Base-by-base conservation (phyloP, 2,888 invertebrate species). In the Cantharis rufa region DNA sequence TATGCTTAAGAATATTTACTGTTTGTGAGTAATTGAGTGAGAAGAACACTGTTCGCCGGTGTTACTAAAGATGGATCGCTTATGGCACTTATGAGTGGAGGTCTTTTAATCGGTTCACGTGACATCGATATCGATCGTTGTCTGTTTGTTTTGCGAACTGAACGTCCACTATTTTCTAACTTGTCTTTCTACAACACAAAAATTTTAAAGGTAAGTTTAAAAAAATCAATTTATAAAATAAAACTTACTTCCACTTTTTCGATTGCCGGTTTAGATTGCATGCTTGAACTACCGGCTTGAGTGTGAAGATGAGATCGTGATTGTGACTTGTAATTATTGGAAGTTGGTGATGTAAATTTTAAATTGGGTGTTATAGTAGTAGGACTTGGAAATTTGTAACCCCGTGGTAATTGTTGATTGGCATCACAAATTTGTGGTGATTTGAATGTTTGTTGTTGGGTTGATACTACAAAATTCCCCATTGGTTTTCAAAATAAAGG, bases 11-110 rank as follows among this genome's bases (percentile, higher is more conserved):
- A 11, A 78, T 72, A 90, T 91, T 89, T 87, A 93, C 93, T 93
- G 86, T 90, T 91, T 70, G 94, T 94, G 81, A 97, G 92, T 80
- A 97, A 91, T 86, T 96, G 96, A 69, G 96, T 96, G 78, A 97
- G 91, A 86, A 94, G 91, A 73, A 95, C 94, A 89, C 94, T 95
- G 84, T 81, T 82, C 15, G 81, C 76, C 18, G 83, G 80, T 69
- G 89, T 89, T 16, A 89, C 90, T 80, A 95, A 89, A 82, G 93
- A 91, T 69, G 95, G 94, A 89, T 95, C 95, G 86, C 94, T 95
- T 75, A 92, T 92, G 68, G 94, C 93, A 82, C 94, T 92, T 82
- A 92, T 91, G 82, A 95, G 90, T 79, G 94, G 94, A 76, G 90
- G 90, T 81, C 90, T 86, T 82, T 89, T 88, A 81, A 89, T 86